Percentiles rank a stretch among this genome's conserved stretches.
These are phyloP conservation scores for Lysandra coridon DNA, from an alignment of 2,888 invertebrate species.

Conservation along the genomic window DNA sequence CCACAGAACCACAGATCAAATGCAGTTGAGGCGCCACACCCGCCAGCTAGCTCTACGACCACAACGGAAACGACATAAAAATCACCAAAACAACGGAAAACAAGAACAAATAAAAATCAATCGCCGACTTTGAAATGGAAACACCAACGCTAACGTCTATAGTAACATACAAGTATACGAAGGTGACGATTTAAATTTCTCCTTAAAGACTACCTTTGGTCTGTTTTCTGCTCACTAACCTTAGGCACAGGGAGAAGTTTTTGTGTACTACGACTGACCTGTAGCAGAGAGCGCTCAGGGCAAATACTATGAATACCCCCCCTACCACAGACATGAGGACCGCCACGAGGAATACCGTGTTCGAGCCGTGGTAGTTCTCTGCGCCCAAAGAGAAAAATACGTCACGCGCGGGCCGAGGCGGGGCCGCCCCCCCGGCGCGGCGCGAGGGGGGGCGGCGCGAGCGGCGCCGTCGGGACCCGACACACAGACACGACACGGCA, in stretches of 20 bases:
- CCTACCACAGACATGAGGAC: conserved; percentile 99
- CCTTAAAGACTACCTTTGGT: conserved; percentile 84
- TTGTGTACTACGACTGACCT: conserved; percentile 99
- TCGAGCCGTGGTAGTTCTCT: conserved; percentile 98
- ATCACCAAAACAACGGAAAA: conserved; percentile 57
- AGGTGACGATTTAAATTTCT: conserved; percentile 81
- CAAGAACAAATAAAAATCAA: conserved; percentile 68
- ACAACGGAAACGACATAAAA: conserved; percentile 74
- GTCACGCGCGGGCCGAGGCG: conserved; percentile 51
- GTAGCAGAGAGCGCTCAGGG: conserved; percentile 99
- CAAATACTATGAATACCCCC: conserved; percentile 99
- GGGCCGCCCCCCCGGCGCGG: conserved; percentile 47
- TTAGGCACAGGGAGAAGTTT: conserved; percentile 99
- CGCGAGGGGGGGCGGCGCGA: conserved; percentile 50
- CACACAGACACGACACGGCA: conserved; percentile 57
- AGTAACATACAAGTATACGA: conserved; percentile 80
- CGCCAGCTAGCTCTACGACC: conserved; percentile 77
- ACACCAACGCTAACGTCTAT: conserved; percentile 80
- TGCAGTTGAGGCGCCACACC: conserved; percentile 77
- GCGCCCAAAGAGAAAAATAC: conserved; percentile 79
- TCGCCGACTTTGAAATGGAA: conserved; percentile 75
- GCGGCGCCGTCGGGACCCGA: conserved; percentile 58
- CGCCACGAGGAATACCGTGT: conserved; percentile 98
- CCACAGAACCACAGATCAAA: conserved; percentile 80
- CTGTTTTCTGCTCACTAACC: conserved; percentile 96